These are phyloP conservation scores for Paramormyrops kingsleyae DNA, from an alignment of 2,113 vertebrate species.

Conservation along the genomic window DNA sequence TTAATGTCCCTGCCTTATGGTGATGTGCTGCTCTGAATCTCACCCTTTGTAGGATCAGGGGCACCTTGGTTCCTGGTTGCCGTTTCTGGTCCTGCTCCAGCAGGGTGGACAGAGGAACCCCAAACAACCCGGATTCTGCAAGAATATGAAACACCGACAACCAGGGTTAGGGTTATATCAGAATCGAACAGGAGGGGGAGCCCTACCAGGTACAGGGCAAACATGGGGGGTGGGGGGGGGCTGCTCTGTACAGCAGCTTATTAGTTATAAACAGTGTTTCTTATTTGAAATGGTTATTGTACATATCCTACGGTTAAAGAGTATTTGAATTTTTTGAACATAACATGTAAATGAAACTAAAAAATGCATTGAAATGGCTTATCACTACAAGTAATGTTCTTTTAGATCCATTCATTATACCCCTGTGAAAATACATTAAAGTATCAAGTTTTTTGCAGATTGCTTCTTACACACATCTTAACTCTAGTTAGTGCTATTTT, in stretches of 20 bases:
- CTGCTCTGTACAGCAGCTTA: not conserved
- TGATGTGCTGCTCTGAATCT: slow-evolving; percentile 19
- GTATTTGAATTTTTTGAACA: not conserved
- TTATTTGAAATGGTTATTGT: not conserved
- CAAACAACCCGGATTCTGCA: slow-evolving; percentile 84
- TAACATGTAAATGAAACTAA: not conserved
- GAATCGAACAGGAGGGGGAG: not conserved
- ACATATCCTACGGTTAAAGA: not conserved
- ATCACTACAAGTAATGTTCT: not conserved
- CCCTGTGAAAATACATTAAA: not conserved
- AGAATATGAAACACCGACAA: slow-evolving; percentile 25
- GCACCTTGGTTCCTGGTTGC: slow-evolving; percentile 72
- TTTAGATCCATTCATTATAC: not conserved
- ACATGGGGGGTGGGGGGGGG: not conserved
- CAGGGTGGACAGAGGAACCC: slow-evolving; percentile 73
- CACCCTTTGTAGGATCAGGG: slow-evolving; percentile 86
- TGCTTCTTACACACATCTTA: not conserved
- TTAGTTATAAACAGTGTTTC: not conserved
- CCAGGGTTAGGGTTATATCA: not conserved
- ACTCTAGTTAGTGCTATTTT: not conserved
- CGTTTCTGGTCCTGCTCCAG: slow-evolving; percentile 89
- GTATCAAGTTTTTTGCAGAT: not conserved
- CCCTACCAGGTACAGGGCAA: not conserved
- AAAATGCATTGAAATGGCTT: not conserved
- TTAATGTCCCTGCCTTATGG: not conserved